phyloP scores from a whole-genome alignment of 2,888 invertebrate species.

The Hyppa rectilinea region DNA sequence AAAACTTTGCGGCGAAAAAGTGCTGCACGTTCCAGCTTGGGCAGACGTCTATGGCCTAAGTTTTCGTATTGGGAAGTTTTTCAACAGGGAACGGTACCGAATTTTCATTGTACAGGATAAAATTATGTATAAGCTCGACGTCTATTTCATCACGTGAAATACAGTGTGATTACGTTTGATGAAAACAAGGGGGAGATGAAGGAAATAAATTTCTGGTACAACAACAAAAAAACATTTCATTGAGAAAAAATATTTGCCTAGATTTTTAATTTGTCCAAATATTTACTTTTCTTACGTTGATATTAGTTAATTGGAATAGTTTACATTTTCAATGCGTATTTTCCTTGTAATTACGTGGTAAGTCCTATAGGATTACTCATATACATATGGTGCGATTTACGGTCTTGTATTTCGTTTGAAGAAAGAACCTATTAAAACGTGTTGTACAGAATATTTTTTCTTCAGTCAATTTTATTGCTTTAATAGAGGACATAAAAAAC shows the following conservation, averaged over 20 bases:
- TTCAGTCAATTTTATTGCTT: not conserved
- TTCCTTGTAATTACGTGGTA: not conserved
- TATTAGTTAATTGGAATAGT: not conserved
- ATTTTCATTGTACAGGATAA: not conserved
- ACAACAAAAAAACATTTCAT: not conserved
- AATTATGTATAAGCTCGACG: not conserved
- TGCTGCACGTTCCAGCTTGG: slow-evolving; percentile 1
- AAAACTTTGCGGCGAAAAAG: not conserved
- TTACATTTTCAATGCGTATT: not conserved
- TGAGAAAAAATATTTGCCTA: too few species aligned
- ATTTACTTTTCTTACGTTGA: too few species aligned
- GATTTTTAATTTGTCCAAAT: too few species aligned
- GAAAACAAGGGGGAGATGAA: not conserved
- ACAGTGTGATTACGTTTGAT: too few species aligned
- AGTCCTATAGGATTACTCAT: not conserved
- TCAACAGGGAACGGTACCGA: not conserved
- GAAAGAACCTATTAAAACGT: not conserved
- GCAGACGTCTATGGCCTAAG: not conserved
- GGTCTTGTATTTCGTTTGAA: slow-evolving; percentile 1
- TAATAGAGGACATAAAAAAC: too few species aligned
- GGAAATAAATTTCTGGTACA: not conserved
- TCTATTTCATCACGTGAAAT: not conserved
- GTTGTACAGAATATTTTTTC: not conserved
- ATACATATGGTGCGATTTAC: not conserved
- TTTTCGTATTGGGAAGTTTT: slow-evolving; percentile 13